Percentiles rank a stretch among this genome's conserved stretches.
Evolutionary conservation across 30 jellyfish, hydroid and myxozoan species (phyloP).

Genomic region (Hydractinia symbiolongicarpus): DNA sequence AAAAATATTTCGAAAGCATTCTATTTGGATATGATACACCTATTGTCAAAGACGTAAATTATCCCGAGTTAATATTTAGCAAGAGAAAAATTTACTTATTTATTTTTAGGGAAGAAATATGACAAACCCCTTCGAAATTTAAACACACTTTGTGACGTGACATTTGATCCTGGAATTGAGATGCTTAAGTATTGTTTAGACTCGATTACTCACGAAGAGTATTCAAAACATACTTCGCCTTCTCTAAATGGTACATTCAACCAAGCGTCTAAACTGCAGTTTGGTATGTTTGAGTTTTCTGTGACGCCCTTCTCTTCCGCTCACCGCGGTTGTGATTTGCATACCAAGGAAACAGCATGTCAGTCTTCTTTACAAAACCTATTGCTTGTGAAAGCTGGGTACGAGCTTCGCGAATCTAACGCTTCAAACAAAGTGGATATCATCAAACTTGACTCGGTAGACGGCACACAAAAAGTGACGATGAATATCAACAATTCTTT

Average conservation of each 20-base stretch:
- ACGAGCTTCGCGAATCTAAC: neutral
- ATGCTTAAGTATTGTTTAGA: neutral
- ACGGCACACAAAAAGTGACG: too few species aligned
- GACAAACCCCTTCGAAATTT: conserved; percentile 16
- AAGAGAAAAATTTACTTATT: neutral
- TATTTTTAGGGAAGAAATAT: conserved; percentile 23
- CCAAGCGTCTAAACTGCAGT: neutral
- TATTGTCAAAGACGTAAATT: too few species aligned
- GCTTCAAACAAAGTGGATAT: neutral
- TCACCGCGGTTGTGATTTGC: neutral
- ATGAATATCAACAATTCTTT: neutral
- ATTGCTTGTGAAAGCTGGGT: neutral
- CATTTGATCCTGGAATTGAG: neutral
- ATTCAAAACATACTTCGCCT: neutral
- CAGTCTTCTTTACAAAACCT: neutral
- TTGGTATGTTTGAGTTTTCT: conserved; percentile 8
- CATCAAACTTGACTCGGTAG: neutral
- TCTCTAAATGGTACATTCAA: neutral
- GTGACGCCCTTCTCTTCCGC: neutral
- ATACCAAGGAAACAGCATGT: neutral
- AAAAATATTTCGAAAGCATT: too few species aligned
- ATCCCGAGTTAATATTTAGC: too few species aligned
- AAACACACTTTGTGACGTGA: conserved; percentile 1
- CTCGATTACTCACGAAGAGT: neutral
- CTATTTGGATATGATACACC: too few species aligned